These are phyloP conservation scores for Drosophila gaucha DNA, from an alignment of 2,888 invertebrate species.

Conservation along the genomic window DNA sequence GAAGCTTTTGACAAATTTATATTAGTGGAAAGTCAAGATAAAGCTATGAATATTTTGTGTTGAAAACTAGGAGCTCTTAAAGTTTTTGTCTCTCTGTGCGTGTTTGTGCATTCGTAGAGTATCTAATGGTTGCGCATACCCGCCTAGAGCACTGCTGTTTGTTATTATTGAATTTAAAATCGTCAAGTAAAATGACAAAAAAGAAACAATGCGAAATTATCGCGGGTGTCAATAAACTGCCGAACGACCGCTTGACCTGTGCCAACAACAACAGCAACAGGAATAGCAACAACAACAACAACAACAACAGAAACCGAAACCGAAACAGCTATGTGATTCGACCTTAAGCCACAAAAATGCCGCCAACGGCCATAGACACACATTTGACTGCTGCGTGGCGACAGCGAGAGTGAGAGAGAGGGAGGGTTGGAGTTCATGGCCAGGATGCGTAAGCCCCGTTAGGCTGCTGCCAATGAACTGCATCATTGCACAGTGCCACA, in stretches of 20 bases:
- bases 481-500: slow-evolving; percentile 46
- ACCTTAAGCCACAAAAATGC: slow-evolving; percentile 28
- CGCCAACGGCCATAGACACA: slow-evolving; percentile 47
- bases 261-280: slow-evolving; percentile 21
- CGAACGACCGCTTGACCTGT: slow-evolving; percentile 41
- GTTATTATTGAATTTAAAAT: slow-evolving; percentile 1
- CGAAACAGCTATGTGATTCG: slow-evolving; percentile 3
- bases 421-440: slow-evolving; percentile 22
- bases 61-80: no score
- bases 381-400: slow-evolving; percentile 24
- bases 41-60: no score
- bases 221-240: slow-evolving; percentile 71
- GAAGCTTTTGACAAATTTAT: no score
- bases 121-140: background rate
- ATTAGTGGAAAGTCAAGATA: no score
- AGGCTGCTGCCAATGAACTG: slow-evolving; percentile 58
- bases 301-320: slow-evolving; percentile 10
- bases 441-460: slow-evolving; percentile 30
- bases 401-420: background rate
- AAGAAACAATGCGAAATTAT: slow-evolving; percentile 47
- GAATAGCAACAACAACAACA: slow-evolving; percentile 8
- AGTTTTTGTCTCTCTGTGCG: no score
- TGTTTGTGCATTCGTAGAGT: no score
- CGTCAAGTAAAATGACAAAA: slow-evolving; percentile 8
- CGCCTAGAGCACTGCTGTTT: background rate